Base-by-base conservation (phyloP, 2,797 vertebrate species). In the Sardinella longiceps region DNA sequence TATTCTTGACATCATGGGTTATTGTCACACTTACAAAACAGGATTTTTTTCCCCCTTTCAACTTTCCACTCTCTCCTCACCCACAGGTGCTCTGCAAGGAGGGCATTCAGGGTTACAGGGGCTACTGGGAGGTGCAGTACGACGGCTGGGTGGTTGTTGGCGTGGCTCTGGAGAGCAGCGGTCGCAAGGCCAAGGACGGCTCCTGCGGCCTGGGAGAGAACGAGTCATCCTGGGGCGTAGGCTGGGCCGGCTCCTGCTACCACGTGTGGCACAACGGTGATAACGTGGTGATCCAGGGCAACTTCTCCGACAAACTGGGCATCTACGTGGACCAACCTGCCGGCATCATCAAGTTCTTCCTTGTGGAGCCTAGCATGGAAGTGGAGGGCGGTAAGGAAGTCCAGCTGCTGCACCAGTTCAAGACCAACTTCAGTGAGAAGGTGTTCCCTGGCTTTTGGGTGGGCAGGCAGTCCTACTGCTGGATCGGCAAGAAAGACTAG, bases 111-210 rank as follows among this genome's bases (percentile, higher is more conserved):
- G 94, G 91, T 6, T 51, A 37, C 0, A 92, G 94, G 0, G 95
- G 91, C 0, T 96, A 96, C 91, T 96, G 95, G 95, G 95, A 96
- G 90, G 94, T 95, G 90, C 92, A 94, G 80, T 95, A 87, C 43
- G 86, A 89, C 0, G 95, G 95, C 80, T 95, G 94, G 94, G 95
- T 95, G 86, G 95, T 95, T 87, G 86, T 95, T 0, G 95, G 95
- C 0, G 88, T 88, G 18, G 90, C 91, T 0, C 83, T 87, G 0
- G 92, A 94, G 70, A 92, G 89, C 3, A 82, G 92, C 0, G 91
- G 92, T 4, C 87, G 95, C n/a, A 96, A 94, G 81, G 28, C 0
- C 33, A 86, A 90, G 84, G 94, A 95, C 0, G 94, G 93, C 0
- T 5, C 92, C 2, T 94, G 94, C 5, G 94, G 95, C 60, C 89